These are phyloP conservation scores for Macroteleia sp. DNA, from an alignment of 2,888 invertebrate genomes.

Conservation along the genomic window DNA sequence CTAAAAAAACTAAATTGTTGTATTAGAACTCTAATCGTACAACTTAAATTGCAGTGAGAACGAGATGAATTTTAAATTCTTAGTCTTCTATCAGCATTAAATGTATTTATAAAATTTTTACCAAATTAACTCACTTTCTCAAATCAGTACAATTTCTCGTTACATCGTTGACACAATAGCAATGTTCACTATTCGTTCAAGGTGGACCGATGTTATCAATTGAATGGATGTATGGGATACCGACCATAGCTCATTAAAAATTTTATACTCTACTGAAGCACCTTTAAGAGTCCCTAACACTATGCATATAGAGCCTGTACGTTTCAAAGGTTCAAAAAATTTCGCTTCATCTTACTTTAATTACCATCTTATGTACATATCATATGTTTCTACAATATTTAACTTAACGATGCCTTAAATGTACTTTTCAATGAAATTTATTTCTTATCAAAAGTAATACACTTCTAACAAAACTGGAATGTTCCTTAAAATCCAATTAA, in stretches of 20 bases:
- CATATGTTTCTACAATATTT: no score
- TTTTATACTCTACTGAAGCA: conserved; percentile 48
- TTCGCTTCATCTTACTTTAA: conserved; percentile 68
- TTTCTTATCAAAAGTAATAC: no score
- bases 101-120: not conserved
- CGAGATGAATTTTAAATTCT: no score
- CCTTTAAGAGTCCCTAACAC: conserved; percentile 32
- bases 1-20: no score
- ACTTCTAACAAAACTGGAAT: no score
- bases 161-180: conserved; percentile 53
- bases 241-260: conserved; percentile 73
- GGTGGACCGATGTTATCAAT: conserved; percentile 55
- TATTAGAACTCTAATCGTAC: no score
- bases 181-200: conserved; percentile 52
- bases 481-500: no score
- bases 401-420: no score
- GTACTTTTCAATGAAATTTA: no score
- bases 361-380: conserved; percentile 72
- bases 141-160: conserved; percentile 30
- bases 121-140: not conserved
- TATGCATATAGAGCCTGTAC: conserved; percentile 7
- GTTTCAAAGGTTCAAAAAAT: conserved; percentile 11
- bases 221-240: conserved; percentile 46
- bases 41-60: no score
- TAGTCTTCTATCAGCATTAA: no score